These are phyloP conservation scores for Thyatira batis DNA, from an alignment of 2,888 invertebrate genomes.

Conservation along the genomic window DNA sequence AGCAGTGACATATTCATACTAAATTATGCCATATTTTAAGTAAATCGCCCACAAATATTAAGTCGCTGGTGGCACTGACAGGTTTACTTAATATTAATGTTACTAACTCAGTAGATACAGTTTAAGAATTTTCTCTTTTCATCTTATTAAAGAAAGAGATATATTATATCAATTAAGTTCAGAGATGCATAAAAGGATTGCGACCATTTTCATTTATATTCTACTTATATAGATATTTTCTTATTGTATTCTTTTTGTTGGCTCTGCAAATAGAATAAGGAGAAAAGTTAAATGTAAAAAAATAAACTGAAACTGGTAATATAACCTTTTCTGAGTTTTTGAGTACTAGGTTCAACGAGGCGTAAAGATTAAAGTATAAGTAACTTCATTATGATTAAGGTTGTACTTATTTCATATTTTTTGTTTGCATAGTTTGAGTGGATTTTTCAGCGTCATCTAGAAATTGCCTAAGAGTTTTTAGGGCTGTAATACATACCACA, in stretches of 20 bases:
- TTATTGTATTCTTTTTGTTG: too few relatives aligned
- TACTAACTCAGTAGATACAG: background rate
- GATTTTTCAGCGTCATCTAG: too few relatives aligned
- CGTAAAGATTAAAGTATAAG: background rate
- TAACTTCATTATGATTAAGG: background rate
- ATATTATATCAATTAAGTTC: too few relatives aligned
- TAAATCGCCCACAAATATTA: constrained; percentile 19
- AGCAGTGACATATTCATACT: background rate
- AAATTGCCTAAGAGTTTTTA: too few relatives aligned
- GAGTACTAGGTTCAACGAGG: background rate
- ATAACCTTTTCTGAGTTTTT: background rate
- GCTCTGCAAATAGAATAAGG: background rate
- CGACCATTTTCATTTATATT: too few relatives aligned
- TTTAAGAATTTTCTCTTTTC: too few relatives aligned
- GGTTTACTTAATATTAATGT: constrained; percentile 1
- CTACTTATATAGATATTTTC: too few relatives aligned
- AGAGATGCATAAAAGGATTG: too few relatives aligned
- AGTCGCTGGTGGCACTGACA: constrained; percentile 2
- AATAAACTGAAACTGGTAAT: background rate
- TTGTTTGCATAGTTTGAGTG: background rate
- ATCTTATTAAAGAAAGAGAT: too few relatives aligned
- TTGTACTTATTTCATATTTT: background rate
- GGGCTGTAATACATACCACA: too few relatives aligned
- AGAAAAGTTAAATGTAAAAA: background rate
- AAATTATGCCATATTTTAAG: constrained; percentile 35